Conservation (phyloP, 1,140 invertebrate species). For the Anthonomus grandis region DNA sequence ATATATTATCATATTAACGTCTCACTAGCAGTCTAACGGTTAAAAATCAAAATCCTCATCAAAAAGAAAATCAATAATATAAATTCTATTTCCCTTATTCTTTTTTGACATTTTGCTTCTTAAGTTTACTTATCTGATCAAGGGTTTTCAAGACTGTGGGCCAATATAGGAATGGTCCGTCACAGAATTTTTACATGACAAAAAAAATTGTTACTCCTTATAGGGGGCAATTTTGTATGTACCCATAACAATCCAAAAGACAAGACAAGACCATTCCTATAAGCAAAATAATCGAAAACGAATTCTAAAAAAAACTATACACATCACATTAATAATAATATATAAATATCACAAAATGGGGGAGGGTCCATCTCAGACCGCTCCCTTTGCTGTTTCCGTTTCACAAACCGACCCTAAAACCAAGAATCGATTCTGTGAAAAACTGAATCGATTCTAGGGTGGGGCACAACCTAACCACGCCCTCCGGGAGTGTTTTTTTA, state of each 20-base stretch:
- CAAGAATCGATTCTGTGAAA: no score
- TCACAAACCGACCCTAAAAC: no score
- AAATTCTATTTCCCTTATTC: slow-evolving; percentile 10
- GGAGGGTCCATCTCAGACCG: neutral
- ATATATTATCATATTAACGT: slow-evolving; percentile 17
- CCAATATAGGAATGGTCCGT: no score
- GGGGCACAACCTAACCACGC: neutral
- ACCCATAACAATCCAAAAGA: no score
- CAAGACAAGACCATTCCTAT: no score
- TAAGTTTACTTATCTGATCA: neutral
- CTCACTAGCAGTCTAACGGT: slow-evolving; percentile 26
- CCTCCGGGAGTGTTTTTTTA: neutral
- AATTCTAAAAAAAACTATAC: slow-evolving; percentile 22
- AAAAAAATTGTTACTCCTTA: no score
- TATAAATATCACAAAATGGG: slow-evolving; percentile 18
- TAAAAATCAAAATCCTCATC: slow-evolving; percentile 26
- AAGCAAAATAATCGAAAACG: slow-evolving; percentile 13
- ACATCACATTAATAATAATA: slow-evolving; percentile 26
- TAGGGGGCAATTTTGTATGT: no score
- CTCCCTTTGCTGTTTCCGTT: slow-evolving; percentile 7
- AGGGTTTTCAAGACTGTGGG: no score
- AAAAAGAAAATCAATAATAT: slow-evolving; percentile 24
- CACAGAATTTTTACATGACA: no score
- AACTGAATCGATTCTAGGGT: no score
- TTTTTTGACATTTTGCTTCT: neutral